Conservation (phyloP, 2,113 vertebrate species). For the Solea senegalensis region DNA sequence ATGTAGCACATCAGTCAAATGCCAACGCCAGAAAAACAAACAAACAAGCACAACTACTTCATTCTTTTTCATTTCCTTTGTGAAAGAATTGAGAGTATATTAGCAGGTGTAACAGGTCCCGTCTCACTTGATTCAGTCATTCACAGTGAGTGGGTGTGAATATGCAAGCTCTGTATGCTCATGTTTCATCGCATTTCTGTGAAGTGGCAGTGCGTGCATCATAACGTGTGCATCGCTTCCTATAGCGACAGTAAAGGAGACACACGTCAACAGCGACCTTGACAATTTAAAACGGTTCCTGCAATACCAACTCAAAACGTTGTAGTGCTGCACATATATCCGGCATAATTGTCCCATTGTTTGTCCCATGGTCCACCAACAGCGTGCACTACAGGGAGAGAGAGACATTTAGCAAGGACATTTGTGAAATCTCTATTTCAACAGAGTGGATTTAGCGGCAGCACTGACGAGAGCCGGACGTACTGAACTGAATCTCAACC, state of each 20-base stretch:
- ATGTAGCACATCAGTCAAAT: constrained; percentile 25
- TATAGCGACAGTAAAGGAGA: constrained; percentile 12
- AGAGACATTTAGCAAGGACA: no score
- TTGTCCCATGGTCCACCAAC: no score
- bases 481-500: no score
- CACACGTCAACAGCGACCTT: no score
- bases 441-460: no score
- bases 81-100: constrained; percentile 6
- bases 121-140: constrained; percentile 29
- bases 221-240: neutral
- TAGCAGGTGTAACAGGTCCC: neutral
- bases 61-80: constrained; percentile 1
- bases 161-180: constrained; percentile 27
- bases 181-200: constrained; percentile 19
- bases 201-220: constrained; percentile 15
- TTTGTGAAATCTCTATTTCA: no score
- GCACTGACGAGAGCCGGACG: no score
- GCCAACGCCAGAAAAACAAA: neutral
- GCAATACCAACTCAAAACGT: no score
- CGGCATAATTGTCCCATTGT: no score
- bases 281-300: no score
- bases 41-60: neutral
- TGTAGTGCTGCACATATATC: no score
- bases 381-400: no score
- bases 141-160: constrained; percentile 16